Conservation (phyloP, 2,888 invertebrate genomes). For the Ochropleura plecta region DNA sequence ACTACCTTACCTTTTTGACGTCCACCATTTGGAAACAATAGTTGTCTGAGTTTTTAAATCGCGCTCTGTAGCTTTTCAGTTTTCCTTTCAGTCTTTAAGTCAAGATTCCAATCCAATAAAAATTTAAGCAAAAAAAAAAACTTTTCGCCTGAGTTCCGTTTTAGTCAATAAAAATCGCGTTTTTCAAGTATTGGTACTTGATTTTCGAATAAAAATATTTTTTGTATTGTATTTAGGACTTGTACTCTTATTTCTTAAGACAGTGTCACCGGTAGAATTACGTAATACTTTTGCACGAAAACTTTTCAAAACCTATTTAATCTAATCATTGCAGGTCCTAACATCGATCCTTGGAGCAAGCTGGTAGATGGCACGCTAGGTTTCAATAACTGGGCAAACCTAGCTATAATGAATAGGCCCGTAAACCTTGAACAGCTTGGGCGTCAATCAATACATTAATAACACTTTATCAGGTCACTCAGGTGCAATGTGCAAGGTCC, state of each 20-base stretch:
- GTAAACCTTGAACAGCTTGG: constrained; percentile 8
- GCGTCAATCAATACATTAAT: neutral
- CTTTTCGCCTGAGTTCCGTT: neutral
- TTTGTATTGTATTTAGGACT: neutral
- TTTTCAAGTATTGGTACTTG: neutral
- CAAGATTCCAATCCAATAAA: neutral
- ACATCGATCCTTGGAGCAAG: neutral
- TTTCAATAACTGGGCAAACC: neutral
- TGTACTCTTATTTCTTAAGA: neutral
- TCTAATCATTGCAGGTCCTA: neutral
- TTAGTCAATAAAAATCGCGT: neutral
- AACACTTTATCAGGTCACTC: neutral
- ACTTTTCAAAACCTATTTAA: neutral
- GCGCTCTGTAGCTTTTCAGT: neutral
- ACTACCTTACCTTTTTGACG: constrained; percentile 33
- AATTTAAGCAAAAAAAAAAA: neutral
- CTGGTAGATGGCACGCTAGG: neutral
- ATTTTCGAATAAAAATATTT: neutral
- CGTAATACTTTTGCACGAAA: neutral
- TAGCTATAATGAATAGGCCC: neutral
- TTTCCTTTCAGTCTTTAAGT: neutral
- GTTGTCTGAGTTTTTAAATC: neutral
- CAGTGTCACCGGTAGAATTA: neutral
- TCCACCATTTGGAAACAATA: neutral
- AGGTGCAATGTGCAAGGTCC: constrained; percentile 20